Conservation (phyloP, 2,113 vertebrate species). For the Empidonax traillii region DNA sequence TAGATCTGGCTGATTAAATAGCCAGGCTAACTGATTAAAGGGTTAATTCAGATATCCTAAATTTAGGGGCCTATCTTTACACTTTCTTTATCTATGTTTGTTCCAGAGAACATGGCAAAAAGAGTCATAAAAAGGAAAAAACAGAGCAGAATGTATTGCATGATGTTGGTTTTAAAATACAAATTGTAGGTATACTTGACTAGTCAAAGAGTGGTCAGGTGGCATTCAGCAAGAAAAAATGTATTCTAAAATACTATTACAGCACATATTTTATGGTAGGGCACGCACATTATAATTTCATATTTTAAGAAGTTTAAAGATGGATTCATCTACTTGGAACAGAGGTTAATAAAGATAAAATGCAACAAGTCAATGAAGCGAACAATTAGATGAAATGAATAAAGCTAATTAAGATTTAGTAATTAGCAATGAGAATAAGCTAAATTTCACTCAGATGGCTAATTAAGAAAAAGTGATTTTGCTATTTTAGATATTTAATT, state of each 20-base stretch:
- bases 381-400: neutral
- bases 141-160: neutral
- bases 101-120: neutral
- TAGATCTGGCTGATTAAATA: neutral
- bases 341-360: neutral
- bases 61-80: neutral
- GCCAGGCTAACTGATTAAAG: neutral
- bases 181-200: neutral
- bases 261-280: neutral
- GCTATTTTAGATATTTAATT: neutral
- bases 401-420: neutral
- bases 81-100: neutral
- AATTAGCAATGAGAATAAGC: neutral
- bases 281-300: neutral
- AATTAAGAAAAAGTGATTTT: neutral
- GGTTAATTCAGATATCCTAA: neutral
- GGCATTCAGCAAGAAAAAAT: neutral
- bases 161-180: rapidly evolving
- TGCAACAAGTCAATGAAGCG: neutral
- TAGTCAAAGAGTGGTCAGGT: neutral
- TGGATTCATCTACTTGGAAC: neutral
- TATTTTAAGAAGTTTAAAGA: neutral
- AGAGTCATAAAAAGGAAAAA: neutral
- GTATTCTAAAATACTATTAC: neutral
- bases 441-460: neutral